Conservation (phyloP, 2,888 invertebrate species). For the Villa cingulata region DNA sequence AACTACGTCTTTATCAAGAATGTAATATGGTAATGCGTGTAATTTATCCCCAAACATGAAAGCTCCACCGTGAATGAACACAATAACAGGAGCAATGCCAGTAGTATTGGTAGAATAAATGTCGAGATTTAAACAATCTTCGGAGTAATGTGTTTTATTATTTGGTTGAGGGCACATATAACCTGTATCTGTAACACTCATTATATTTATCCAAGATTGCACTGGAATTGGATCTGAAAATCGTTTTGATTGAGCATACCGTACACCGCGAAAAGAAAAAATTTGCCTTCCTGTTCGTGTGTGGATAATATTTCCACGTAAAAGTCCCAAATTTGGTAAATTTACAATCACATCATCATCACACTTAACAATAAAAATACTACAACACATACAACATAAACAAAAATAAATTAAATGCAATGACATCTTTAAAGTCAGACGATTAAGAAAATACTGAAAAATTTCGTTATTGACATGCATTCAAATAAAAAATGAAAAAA, state of each 20-base stretch:
- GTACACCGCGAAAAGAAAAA: constrained; percentile 25
- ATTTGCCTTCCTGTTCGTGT: constrained; percentile 19
- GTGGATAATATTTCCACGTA: constrained; percentile 30
- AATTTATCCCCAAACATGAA: constrained; percentile 23
- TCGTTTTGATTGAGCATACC: constrained; percentile 25
- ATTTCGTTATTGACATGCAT: too few relatives aligned
- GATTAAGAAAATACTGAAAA: too few relatives aligned
- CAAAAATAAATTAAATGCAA: neutral
- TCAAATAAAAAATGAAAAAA: too few relatives aligned
- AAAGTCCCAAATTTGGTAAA: constrained; percentile 20
- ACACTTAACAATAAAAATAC: neutral
- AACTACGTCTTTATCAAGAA: constrained; percentile 27
- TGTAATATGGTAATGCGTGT: constrained; percentile 28
- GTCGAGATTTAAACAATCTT: constrained; percentile 52
- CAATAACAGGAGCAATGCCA: constrained; percentile 20
- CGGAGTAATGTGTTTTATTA: constrained; percentile 27
- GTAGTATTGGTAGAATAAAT: constrained; percentile 38
- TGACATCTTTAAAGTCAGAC: too few relatives aligned
- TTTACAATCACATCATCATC: neutral
- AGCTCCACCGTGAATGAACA: constrained; percentile 28
- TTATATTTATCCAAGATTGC: constrained; percentile 22
- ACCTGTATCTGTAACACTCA: constrained; percentile 28
- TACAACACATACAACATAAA: too few relatives aligned
- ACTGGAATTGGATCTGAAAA: constrained; percentile 27
- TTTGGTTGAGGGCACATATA: constrained; percentile 20